Evolutionary conservation across 2,113 vertebrate genomes (phyloP).

Genomic region (Tiliqua scincoides): DNA sequence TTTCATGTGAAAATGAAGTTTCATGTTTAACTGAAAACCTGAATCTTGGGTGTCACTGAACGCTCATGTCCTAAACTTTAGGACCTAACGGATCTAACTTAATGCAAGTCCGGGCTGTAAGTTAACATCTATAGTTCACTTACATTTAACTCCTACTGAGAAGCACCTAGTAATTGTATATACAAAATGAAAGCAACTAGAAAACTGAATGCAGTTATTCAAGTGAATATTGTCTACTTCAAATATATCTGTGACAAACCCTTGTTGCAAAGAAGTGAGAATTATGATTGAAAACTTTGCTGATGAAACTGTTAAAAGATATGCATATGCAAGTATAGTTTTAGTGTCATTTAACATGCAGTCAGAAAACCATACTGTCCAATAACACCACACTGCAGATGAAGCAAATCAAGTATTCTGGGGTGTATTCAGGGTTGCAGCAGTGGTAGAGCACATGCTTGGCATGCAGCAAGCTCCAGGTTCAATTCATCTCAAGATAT

Average conservation of each 20-base stretch:
- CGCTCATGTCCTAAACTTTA: background rate
- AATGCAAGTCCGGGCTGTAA: background rate
- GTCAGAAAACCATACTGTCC: background rate
- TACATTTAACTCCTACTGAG: background rate
- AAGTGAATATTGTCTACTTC: background rate
- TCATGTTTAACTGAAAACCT: constrained; percentile 25
- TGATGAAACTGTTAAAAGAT: background rate
- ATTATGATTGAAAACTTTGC: background rate
- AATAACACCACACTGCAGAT: too few species aligned
- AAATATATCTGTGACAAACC: background rate
- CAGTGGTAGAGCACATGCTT: too few species aligned
- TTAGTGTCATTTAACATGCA: background rate
- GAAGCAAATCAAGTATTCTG: background rate
- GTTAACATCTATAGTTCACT: background rate
- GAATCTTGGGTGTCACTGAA: background rate
- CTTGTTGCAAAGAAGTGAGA: background rate
- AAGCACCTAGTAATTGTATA: background rate
- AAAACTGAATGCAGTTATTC: background rate
- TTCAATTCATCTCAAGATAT: too few species aligned
- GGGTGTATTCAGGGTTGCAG: background rate
- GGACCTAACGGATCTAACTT: fast-evolving
- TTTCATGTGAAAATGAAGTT: background rate
- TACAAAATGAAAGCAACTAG: background rate
- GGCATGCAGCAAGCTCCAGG: too few species aligned
- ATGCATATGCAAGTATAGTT: background rate